Conservation (phyloP, 2,888 invertebrate genomes). For the Napeogenes inachia region DNA sequence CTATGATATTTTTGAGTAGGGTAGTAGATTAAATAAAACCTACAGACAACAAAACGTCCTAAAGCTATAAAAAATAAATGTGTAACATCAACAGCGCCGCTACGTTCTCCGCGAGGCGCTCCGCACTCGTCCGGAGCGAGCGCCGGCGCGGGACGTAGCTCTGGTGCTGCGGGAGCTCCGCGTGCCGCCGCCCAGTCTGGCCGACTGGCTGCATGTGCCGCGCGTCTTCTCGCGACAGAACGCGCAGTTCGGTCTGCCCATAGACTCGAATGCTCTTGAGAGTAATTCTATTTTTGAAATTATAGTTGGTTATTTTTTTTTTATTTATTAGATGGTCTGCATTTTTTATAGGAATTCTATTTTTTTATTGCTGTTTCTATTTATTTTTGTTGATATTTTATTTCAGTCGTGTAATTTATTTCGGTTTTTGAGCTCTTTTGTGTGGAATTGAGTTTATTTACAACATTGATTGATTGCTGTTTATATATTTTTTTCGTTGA, state of each 20-base stretch:
- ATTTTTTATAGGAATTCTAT: not conserved
- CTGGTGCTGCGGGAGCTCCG: constrained; percentile 68
- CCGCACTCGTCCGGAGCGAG: constrained; percentile 68
- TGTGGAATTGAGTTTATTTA: no score
- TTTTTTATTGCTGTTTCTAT: no score
- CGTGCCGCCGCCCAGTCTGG: constrained; percentile 70
- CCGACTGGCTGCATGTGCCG: constrained; percentile 82
- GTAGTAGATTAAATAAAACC: no score
- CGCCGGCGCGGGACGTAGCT: constrained; percentile 70
- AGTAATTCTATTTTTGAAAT: constrained; percentile 37
- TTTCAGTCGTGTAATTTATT: no score
- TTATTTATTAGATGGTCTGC: not conserved
- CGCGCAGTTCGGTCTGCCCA: constrained; percentile 85
- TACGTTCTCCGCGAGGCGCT: constrained; percentile 83
- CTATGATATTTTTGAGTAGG: no score
- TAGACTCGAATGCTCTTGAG: constrained; percentile 71
- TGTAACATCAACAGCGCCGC: constrained; percentile 64
- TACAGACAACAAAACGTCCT: no score
- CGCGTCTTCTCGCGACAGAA: constrained; percentile 85
- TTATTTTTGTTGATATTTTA: no score
- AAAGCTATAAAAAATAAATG: no score
- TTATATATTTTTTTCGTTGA: no score
- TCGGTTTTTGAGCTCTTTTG: no score
- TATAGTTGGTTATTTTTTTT: not conserved
- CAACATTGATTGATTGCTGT: no score